Evolutionary conservation across 2,888 invertebrate genomes (phyloP).

Genomic region (Torymus auratus): DNA sequence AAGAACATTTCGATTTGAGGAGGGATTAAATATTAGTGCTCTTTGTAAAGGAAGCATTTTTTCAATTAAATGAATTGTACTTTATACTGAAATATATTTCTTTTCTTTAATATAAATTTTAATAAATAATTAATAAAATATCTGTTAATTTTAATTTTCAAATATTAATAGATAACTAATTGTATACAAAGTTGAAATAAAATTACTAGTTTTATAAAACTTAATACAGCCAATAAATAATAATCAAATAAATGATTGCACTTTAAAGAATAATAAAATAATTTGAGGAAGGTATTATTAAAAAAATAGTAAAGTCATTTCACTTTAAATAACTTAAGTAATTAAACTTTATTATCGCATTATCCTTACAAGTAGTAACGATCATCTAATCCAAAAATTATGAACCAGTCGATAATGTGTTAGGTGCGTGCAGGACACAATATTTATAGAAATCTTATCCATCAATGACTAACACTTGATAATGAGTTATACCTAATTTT

Average conservation of each 20-base stretch:
- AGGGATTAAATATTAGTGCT: conserved; percentile 84
- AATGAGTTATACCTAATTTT: conserved; percentile 59
- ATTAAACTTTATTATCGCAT: conserved; percentile 55
- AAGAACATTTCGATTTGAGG: conserved; percentile 86
- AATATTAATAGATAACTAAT: no score
- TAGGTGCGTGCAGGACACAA: conserved; percentile 37
- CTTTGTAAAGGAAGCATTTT: conserved; percentile 42
- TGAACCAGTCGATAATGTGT: conserved; percentile 48
- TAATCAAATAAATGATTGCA: no score
- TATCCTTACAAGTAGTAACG: conserved; percentile 52
- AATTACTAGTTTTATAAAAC: no score
- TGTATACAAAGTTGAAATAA: no score
- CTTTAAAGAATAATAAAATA: neutral
- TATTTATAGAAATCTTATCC: conserved; percentile 51
- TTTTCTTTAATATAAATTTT: conserved; percentile 27
- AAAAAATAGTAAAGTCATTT: conserved; percentile 1
- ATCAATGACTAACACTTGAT: conserved; percentile 49
- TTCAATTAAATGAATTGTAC: conserved; percentile 43
- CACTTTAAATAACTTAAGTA: conserved; percentile 53
- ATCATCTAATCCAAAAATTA: conserved; percentile 41
- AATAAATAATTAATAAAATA: conserved; percentile 8
- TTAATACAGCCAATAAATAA: no score
- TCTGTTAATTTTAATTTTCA: neutral
- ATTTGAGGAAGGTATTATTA: neutral
- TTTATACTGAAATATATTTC: conserved; percentile 49